Percentiles rank a stretch among this genome's conserved stretches.
phyloP scores from a whole-genome alignment of 2,797 vertebrate species.

The Lophotriccus pileatus region DNA sequence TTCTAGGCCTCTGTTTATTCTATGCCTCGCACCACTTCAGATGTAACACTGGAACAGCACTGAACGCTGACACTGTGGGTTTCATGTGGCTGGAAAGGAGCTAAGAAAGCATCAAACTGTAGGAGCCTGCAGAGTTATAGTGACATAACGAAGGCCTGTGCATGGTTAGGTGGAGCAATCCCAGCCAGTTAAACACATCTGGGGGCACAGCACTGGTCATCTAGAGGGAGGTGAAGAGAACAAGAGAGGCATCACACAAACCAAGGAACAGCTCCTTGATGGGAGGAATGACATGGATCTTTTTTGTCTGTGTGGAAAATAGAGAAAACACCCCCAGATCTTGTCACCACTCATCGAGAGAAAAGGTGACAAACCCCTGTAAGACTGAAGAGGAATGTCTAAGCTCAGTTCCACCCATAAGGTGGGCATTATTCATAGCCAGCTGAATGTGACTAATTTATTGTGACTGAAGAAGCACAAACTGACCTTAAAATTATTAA shows the following conservation, averaged over 20 bases:
- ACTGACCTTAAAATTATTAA: neutral
- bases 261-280: neutral
- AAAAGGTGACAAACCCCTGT: neutral
- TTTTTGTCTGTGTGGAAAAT: neutral
- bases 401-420: neutral
- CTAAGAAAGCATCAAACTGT: neutral
- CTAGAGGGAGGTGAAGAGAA: neutral
- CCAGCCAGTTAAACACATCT: neutral
- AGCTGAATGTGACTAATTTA: neutral
- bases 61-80: neutral
- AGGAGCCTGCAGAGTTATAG: neutral
- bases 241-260: neutral
- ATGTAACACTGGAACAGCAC: neutral
- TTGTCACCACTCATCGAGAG: neutral
- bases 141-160: neutral
- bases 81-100: neutral
- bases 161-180: neutral
- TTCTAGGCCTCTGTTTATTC: neutral
- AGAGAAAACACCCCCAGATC: neutral
- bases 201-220: neutral
- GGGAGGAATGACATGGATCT: fast-evolving
- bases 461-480: neutral
- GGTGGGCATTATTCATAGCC: neutral
- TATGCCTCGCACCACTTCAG: neutral
- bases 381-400: neutral